These are phyloP conservation scores for Apistogramma diplotaenia DNA, from an alignment of 2,113 vertebrate genomes.

Conservation along the genomic window DNA sequence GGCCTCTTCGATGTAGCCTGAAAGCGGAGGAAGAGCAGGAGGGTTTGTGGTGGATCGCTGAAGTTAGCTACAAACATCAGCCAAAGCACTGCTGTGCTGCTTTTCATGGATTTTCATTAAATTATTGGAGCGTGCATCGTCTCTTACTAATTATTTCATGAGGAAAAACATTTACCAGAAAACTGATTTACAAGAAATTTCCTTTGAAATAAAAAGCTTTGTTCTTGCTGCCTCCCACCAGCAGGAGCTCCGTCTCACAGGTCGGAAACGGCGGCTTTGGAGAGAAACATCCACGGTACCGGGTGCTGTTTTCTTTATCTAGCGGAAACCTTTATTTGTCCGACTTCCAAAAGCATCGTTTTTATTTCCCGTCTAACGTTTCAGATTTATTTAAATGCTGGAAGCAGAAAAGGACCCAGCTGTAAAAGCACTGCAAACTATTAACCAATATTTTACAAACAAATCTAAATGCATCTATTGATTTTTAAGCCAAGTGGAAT, in stretches of 20 bases:
- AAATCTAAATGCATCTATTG: conserved; percentile 32
- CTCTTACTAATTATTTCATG: conserved; percentile 4
- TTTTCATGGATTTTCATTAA: neutral
- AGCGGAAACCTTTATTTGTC: neutral
- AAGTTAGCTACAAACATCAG: neutral
- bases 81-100: neutral
- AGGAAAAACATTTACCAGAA: neutral
- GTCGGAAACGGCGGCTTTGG: neutral
- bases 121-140: neutral
- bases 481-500: conserved; percentile 33
- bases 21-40: neutral
- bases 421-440: neutral
- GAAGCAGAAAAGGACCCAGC: neutral
- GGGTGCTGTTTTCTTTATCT: neutral
- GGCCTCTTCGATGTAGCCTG: conserved; percentile 96
- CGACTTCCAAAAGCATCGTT: neutral
- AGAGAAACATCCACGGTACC: neutral
- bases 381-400: conserved; percentile 1
- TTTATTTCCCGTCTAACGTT: neutral
- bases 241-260: neutral
- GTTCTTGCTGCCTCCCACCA: neutral
- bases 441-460: conserved; percentile 1
- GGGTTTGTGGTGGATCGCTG: neutral
- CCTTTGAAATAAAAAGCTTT: conserved; percentile 13
- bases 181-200: neutral